These are phyloP conservation scores for Pseudomyrmex concolor DNA, from an alignment of 1,140 invertebrate genomes.

Conservation along the genomic window DNA sequence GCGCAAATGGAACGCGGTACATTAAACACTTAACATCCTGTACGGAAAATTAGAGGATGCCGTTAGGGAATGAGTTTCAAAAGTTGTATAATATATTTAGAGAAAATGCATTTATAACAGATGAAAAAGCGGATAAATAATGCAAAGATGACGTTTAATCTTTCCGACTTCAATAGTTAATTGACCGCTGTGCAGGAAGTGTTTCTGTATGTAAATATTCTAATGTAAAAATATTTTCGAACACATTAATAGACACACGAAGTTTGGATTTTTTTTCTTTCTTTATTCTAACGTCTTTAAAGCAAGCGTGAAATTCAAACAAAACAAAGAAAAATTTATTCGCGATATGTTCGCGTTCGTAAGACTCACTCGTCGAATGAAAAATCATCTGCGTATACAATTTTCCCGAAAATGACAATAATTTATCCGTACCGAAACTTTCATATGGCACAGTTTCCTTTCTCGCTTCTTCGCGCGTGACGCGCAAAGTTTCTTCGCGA, in stretches of 20 bases:
- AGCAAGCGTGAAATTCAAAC: background rate
- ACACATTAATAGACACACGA: background rate
- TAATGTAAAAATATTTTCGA: background rate
- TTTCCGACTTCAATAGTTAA: constrained; percentile 12
- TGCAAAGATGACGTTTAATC: background rate
- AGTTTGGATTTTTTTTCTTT: background rate
- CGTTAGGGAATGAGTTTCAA: constrained; percentile 5
- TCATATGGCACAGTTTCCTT: background rate
- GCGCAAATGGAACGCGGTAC: constrained; percentile 26
- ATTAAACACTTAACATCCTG: constrained; percentile 22
- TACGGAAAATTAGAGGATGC: constrained; percentile 14
- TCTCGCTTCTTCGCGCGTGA: background rate
- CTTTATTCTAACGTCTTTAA: no score
- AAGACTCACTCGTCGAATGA: background rate
- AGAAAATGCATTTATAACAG: background rate
- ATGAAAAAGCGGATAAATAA: constrained; percentile 1
- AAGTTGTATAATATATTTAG: background rate
- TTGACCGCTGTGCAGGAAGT: background rate
- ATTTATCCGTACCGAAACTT: background rate
- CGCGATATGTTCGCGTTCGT: background rate
- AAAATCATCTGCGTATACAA: background rate
- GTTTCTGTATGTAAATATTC: background rate
- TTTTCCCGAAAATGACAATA: background rate
- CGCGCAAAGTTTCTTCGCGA: constrained; percentile 20
- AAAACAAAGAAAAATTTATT: background rate